A percentile compares a stretch with the other conserved stretches of the same genome.
phyloP scores from a whole-genome alignment of 1,140 invertebrate species.

The Leptopilina boulardi region DNA sequence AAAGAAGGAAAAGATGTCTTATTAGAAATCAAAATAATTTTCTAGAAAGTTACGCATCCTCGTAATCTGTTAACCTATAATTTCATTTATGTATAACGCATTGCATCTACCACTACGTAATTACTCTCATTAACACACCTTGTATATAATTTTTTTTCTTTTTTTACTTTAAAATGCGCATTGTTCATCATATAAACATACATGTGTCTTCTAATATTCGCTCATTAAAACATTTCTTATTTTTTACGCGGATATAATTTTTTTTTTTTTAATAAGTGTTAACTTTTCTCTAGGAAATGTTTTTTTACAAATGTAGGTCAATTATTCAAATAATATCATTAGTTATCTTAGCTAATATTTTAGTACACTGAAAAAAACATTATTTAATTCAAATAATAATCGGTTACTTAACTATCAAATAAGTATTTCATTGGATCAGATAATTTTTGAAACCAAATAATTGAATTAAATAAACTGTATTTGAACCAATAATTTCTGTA shows the following conservation, averaged over 20 bases:
- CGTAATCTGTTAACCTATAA: constrained; percentile 29
- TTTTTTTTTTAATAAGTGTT: not conserved
- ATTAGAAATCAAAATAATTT: constrained; percentile 21
- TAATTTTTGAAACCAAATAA: too few relatives aligned
- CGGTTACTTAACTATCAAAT: too few relatives aligned
- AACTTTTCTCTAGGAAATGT: not conserved
- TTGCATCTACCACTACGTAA: not conserved
- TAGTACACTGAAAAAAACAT: too few relatives aligned
- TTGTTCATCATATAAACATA: constrained; percentile 13
- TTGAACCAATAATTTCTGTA: too few relatives aligned
- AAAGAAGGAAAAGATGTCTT: not conserved
- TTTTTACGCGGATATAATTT: not conserved
- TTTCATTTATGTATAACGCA: constrained; percentile 19
- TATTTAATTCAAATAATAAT: too few relatives aligned
- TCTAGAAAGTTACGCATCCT: constrained; percentile 31
- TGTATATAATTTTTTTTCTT: not conserved
- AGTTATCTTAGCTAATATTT: too few relatives aligned
- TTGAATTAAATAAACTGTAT: too few relatives aligned
- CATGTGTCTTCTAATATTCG: not conserved
- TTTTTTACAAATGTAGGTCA: not conserved
- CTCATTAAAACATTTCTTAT: not conserved
- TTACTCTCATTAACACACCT: constrained; percentile 22
- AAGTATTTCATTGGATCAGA: too few relatives aligned
- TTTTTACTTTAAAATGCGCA: not conserved
- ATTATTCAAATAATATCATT: too few relatives aligned